Evolutionary conservation across 2,113 vertebrate species (phyloP), one percentile per base, ranked within the genome.

Genomic region (Poeciliopsis prolifica): DNA sequence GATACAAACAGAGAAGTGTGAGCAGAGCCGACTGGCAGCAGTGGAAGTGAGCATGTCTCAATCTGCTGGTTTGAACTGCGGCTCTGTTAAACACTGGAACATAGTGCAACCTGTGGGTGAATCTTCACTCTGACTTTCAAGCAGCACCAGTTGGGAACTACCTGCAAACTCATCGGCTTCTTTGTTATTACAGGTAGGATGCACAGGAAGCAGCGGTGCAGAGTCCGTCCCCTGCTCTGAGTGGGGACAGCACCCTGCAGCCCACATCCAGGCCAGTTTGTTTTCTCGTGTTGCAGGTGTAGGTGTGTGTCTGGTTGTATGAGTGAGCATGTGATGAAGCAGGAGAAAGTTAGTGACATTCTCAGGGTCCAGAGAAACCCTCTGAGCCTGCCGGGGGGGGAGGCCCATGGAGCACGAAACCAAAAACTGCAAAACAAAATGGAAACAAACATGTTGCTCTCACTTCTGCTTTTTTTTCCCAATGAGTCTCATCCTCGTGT

Each of bases 391-490:
- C 9, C 3, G 40, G 14, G 14, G 40, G 40, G 40, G 90, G 92
- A 84, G 82, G 33, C 88, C 92, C 87, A 74, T 69, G 68, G 79
- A 80, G 42, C 64, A 42, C 33, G 80, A 89, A 92, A 90, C 86
- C 66, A 80, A 84, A 76, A 74, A 67, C 70, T 72, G 77, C 33
- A 65, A 89, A 79, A 61, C 35, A 64, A 86, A 84, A 88, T 85
- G 62, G 74, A 88, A 86, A 80, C 48, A 42, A 74, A 62, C 19
- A 24, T 48, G 17, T 35, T 33, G 63, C 79, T 85, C 66, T 87
- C 86, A 76, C 68, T 84, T 62, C 73, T 54, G 66, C 31, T 83
- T 63, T 19, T 22, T 64, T 24, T 65, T 3, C 61, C 19, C 42
- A 51, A 37, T 3, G 35, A 26, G 29, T 77, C 28, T 51, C 44